Conservation (phyloP, 2,888 invertebrate species). For the Acronicta leporina region DNA sequence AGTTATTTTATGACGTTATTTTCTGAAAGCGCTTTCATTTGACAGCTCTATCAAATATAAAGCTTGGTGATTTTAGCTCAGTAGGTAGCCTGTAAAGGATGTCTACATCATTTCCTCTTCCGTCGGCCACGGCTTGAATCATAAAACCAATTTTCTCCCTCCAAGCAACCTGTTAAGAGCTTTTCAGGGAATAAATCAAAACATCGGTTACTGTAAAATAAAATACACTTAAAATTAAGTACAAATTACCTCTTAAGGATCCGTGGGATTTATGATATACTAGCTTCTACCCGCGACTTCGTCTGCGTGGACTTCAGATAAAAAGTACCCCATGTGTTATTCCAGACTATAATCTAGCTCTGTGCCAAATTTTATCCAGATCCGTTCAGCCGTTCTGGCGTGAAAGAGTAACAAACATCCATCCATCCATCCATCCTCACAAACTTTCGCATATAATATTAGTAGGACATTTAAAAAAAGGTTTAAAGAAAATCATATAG, state of each 20-base stretch:
- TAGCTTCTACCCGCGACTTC: too few relatives aligned
- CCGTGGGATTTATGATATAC: slow-evolving; percentile 17
- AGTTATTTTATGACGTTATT: too few relatives aligned
- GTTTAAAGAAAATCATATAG: too few relatives aligned
- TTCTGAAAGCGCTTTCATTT: neutral
- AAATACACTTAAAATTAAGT: slow-evolving; percentile 27
- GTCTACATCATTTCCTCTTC: slow-evolving; percentile 61
- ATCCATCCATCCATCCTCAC: too few relatives aligned
- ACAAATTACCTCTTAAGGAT: slow-evolving; percentile 21
- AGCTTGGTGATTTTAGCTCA: slow-evolving; percentile 28
- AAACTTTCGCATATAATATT: too few relatives aligned
- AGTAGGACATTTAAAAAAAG: too few relatives aligned
- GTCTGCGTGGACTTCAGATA: too few relatives aligned
- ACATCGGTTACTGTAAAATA: slow-evolving; percentile 30
- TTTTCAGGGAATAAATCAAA: slow-evolving; percentile 49
- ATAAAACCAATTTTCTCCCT: slow-evolving; percentile 65
- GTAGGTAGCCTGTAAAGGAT: slow-evolving; percentile 44
- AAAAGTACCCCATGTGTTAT: too few relatives aligned
- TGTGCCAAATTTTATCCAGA: too few relatives aligned
- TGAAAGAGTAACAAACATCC: too few relatives aligned
- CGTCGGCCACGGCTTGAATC: slow-evolving; percentile 49
- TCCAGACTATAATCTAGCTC: too few relatives aligned
- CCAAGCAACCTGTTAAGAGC: slow-evolving; percentile 45
- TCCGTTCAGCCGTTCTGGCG: too few relatives aligned
- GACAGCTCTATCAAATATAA: slow-evolving; percentile 2